These are phyloP conservation scores for Xestoiulus laeticollis DNA, from an alignment of 2,888 invertebrate genomes.

Conservation along the genomic window DNA sequence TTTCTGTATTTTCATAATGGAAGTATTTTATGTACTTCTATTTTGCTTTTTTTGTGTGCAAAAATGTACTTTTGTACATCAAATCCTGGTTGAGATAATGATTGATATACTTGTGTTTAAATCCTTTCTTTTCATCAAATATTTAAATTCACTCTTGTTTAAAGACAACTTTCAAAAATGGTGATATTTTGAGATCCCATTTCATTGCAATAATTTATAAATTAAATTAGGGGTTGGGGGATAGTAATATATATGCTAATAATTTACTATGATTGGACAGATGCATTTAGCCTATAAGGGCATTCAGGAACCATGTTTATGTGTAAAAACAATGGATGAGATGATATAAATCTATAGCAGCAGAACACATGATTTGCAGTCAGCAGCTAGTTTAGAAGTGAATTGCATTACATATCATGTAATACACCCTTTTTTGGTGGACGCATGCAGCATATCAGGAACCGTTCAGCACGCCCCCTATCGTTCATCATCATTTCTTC, in stretches of 20 bases:
- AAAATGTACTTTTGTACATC: no score
- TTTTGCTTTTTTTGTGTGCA: no score
- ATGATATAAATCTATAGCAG: not conserved
- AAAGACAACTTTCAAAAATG: not conserved
- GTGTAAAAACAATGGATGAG: not conserved
- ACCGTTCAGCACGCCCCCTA: not conserved
- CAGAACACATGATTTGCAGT: not conserved
- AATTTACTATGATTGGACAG: conserved; percentile 1
- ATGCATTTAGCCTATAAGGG: conserved; percentile 28
- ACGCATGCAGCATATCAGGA: conserved; percentile 14
- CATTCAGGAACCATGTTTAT: conserved; percentile 21
- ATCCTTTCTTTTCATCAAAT: not conserved
- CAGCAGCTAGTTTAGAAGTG: not conserved
- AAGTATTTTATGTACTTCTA: no score
- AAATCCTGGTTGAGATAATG: no score
- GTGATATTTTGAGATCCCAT: not conserved
- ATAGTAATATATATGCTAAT: not conserved
- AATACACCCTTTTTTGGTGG: not conserved
- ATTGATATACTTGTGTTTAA: no score
- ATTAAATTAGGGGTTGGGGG: not conserved
- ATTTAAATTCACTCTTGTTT: not conserved
- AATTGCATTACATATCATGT: not conserved
- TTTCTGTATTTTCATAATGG: no score
- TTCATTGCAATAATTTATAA: not conserved
- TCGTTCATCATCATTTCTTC: conserved; percentile 3